A percentile compares a stretch with the other conserved stretches of the same genome.
phyloP scores from a whole-genome alignment of 2,888 invertebrate species.

The Nezara viridula region DNA sequence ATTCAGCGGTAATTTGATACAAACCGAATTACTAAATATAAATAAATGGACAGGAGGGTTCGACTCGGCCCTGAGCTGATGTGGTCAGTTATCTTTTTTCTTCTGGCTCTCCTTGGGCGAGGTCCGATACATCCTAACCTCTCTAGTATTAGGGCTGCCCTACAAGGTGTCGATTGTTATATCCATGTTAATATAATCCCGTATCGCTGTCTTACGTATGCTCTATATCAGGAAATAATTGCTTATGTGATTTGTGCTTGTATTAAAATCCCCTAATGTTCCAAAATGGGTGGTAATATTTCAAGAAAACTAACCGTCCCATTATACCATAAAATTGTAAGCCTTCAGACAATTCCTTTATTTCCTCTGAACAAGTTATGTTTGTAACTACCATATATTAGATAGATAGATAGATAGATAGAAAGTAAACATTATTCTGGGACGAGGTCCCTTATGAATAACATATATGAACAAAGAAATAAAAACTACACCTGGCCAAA shows the following conservation, averaged over 20 bases:
- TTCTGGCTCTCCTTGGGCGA: conserved; percentile 20
- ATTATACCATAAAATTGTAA: too few species aligned
- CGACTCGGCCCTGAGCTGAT: conserved; percentile 34
- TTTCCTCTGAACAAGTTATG: too few species aligned
- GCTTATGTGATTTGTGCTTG: background rate
- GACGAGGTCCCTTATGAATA: too few species aligned
- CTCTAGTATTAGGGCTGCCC: background rate
- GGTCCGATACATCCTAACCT: background rate
- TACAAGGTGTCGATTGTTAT: background rate
- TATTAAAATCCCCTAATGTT: background rate
- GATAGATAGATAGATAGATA: too few species aligned
- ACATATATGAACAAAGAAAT: too few species aligned
- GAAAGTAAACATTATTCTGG: too few species aligned
- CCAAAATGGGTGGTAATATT: too few species aligned
- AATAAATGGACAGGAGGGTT: conserved; percentile 28
- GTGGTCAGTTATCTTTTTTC: conserved; percentile 21
- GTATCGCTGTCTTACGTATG: background rate
- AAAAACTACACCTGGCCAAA: too few species aligned
- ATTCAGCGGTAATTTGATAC: conserved; percentile 3
- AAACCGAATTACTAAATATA: conserved; percentile 31
- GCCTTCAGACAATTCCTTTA: too few species aligned
- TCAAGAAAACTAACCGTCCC: too few species aligned
- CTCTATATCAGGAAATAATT: background rate
- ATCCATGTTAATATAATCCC: background rate
- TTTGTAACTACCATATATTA: too few species aligned